phyloP scores from a whole-genome alignment of 2,113 vertebrate species.

The Puntigrus tetrazona region DNA sequence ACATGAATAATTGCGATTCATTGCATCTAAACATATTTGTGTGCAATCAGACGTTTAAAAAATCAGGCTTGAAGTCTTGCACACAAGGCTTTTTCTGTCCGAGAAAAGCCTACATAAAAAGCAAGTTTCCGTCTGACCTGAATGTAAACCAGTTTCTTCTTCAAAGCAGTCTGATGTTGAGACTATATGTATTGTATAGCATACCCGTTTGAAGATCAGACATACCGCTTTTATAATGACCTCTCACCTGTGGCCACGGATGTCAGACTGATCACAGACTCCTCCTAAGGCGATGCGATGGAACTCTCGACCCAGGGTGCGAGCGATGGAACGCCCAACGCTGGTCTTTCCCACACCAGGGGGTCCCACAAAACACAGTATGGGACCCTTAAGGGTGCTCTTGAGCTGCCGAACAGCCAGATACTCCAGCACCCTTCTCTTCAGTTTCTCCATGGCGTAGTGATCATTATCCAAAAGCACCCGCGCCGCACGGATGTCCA shows the following conservation, averaged over 20 bases:
- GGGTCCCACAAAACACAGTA: conserved; percentile 95
- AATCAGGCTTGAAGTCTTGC: not conserved
- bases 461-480: conserved; percentile 93
- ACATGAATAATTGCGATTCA: too few relatives aligned
- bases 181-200: not conserved
- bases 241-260: conserved; percentile 91
- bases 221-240: not conserved
- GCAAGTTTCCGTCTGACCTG: not conserved
- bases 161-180: conserved; percentile 1
- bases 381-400: conserved; percentile 90
- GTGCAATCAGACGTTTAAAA: not conserved
- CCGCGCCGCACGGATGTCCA: conserved; percentile 90
- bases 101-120: not conserved
- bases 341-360: conserved; percentile 98
- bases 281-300: conserved; percentile 95
- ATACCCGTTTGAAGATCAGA: conserved; percentile 6
- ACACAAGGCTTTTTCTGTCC: not conserved
- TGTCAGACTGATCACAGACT: conserved; percentile 96
- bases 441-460: conserved; percentile 95
- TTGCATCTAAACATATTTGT: not conserved
- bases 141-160: not conserved
- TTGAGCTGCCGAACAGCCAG: conserved; percentile 94
- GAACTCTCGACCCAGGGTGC: conserved; percentile 92
- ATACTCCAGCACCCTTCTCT: conserved; percentile 93
- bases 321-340: conserved; percentile 93